phyloP scores from a whole-genome alignment of 2,797 vertebrate genomes.

The Pterois miles region DNA sequence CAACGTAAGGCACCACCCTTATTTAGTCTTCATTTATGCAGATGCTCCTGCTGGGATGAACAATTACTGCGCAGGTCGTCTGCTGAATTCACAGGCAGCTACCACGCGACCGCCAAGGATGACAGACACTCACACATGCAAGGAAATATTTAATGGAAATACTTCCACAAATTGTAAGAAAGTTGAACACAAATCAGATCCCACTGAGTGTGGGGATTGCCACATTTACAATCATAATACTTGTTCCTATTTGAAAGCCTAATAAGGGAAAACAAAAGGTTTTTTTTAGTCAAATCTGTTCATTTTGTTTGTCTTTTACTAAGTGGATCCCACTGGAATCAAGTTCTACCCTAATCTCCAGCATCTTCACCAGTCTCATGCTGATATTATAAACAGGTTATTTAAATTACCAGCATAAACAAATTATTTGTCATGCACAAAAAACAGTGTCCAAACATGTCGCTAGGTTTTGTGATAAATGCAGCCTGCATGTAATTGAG shows the following conservation, averaged over 20 bases:
- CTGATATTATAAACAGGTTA: slow-evolving; percentile 43
- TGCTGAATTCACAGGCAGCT: slow-evolving; percentile 42
- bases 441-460: slow-evolving; percentile 70
- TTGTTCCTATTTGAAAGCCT: neutral
- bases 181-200: neutral
- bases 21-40: slow-evolving; percentile 54
- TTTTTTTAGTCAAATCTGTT: slow-evolving; percentile 3
- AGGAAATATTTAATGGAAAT: neutral
- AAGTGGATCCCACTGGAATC: slow-evolving; percentile 14
- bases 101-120: neutral
- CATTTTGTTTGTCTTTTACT: slow-evolving; percentile 7
- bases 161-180: neutral
- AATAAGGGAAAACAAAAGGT: neutral
- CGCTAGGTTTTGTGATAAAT: slow-evolving; percentile 68
- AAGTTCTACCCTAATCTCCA: slow-evolving; percentile 4
- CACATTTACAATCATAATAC: neutral
- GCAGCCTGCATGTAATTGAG: slow-evolving; percentile 74
- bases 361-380: neutral
- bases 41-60: slow-evolving; percentile 43
- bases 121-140: slow-evolving; percentile 1
- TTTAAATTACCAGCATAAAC: slow-evolving; percentile 48
- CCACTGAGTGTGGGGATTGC: neutral
- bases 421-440: slow-evolving; percentile 50
- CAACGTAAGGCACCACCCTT: slow-evolving; percentile 20
- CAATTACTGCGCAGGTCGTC: slow-evolving; percentile 42